Percentiles rank a stretch among this genome's conserved stretches.
Evolutionary conservation across 2,797 vertebrate genomes (phyloP).

Genomic region (Botia kubotai): DNA sequence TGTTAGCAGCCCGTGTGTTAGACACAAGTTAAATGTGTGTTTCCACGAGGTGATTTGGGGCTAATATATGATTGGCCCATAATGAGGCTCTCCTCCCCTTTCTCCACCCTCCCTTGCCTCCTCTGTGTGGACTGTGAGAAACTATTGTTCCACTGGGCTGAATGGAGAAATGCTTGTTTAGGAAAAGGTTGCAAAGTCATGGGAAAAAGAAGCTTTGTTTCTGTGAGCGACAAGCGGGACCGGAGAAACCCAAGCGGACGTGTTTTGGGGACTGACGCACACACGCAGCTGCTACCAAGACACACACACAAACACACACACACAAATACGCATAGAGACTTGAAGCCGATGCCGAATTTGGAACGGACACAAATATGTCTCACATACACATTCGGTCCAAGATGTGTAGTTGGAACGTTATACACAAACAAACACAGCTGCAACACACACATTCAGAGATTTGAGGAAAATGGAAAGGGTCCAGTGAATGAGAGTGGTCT

Average conservation of each 20-base stretch:
- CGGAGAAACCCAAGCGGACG: slow-evolving; percentile 74
- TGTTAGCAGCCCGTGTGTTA: slow-evolving; percentile 36
- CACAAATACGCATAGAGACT: slow-evolving; percentile 64
- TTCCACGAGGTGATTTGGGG: slow-evolving; percentile 60
- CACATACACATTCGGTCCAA: slow-evolving; percentile 42
- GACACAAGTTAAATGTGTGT: slow-evolving; percentile 31
- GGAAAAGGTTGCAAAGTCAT: slow-evolving; percentile 91
- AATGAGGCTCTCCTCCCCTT: slow-evolving; percentile 74
- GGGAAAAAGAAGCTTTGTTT: slow-evolving; percentile 84
- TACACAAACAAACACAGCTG: slow-evolving; percentile 52
- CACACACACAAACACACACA: slow-evolving; percentile 38
- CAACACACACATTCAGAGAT: slow-evolving; percentile 22
- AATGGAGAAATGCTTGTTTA: slow-evolving; percentile 82
- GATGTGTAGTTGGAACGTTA: slow-evolving; percentile 16
- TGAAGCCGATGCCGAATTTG: slow-evolving; percentile 38
- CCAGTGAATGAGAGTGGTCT: slow-evolving; percentile 45
- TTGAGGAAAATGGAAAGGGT: slow-evolving; percentile 48
- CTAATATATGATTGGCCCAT: slow-evolving; percentile 68
- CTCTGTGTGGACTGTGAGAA: slow-evolving; percentile 79
- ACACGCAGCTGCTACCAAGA: slow-evolving; percentile 76
- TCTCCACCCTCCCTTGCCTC: slow-evolving; percentile 56
- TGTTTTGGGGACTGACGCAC: slow-evolving; percentile 78
- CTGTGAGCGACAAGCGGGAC: slow-evolving; percentile 75
- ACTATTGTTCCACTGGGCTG: slow-evolving; percentile 80
- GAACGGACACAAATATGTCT: slow-evolving; percentile 46